Conservation (phyloP, 2,113 vertebrate species). For the Xiphorhynchus elegans region DNA sequence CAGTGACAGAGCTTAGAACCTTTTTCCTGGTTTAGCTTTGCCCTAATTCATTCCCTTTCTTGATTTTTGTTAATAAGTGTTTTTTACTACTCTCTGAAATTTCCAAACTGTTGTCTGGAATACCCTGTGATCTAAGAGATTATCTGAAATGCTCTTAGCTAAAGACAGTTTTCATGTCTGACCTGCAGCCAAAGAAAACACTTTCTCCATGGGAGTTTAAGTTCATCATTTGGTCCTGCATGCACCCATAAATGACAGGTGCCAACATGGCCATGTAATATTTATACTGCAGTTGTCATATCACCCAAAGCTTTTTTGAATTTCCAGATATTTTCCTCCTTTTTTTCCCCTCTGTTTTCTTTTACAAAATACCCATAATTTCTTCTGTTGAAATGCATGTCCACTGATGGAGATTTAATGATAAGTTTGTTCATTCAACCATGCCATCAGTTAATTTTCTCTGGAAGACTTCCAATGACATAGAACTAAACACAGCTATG, state of each 20-base stretch:
- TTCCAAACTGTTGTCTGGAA: not conserved
- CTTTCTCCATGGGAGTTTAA: not conserved
- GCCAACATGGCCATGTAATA: not conserved
- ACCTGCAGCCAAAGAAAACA: not conserved
- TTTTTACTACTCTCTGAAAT: not conserved
- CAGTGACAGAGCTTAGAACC: not conserved
- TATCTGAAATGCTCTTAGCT: not conserved
- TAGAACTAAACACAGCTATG: not conserved
- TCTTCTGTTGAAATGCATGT: not conserved
- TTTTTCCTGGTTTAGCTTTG: not conserved
- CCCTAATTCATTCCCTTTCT: not conserved
- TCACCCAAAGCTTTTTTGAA: not conserved
- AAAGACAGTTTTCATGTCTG: not conserved
- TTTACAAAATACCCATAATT: not conserved
- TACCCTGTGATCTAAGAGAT: not conserved
- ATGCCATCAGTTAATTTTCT: not conserved
- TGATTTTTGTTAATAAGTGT: not conserved
- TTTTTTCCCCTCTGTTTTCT: not conserved
- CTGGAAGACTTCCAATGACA: not conserved
- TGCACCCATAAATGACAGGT: not conserved
- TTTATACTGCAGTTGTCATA: not conserved
- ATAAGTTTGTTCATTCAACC: not conserved
- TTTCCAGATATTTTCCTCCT: not conserved
- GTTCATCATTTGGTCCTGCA: not conserved
- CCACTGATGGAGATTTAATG: not conserved